Conservation (phyloP, 2,113 vertebrate genomes). For the Sylvia atricapilla region DNA sequence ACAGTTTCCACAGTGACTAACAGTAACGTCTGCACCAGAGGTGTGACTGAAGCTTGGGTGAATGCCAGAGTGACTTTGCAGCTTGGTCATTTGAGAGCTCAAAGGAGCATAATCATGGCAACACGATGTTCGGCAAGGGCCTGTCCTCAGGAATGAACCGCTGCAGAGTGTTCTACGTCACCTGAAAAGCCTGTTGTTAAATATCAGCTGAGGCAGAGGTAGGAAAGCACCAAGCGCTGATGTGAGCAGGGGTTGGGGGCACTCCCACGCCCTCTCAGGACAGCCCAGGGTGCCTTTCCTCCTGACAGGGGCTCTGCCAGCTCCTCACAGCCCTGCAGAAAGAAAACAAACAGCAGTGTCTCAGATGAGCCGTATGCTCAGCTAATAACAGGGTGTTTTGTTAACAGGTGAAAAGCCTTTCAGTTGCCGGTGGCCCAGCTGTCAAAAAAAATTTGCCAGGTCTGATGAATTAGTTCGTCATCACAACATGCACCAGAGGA, state of each 20-base stretch:
- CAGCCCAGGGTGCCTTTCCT: background rate
- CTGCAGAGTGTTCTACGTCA: background rate
- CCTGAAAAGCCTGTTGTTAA: background rate
- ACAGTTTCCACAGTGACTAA: background rate
- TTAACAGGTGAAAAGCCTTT: constrained; percentile 98
- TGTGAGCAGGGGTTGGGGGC: background rate
- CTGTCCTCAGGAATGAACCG: background rate
- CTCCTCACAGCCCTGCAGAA: background rate
- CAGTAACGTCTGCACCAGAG: background rate
- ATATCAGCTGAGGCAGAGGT: background rate
- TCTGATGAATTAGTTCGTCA: constrained; percentile 98
- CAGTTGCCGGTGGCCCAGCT: constrained; percentile 96
- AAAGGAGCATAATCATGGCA: background rate
- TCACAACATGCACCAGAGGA: constrained; percentile 99
- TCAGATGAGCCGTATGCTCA: background rate
- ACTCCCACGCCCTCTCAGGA: background rate
- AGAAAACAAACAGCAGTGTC: background rate
- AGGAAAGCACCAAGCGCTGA: background rate
- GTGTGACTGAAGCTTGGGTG: background rate
- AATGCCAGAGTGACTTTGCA: background rate
- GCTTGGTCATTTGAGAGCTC: background rate
- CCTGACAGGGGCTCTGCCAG: background rate
- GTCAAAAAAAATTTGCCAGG: constrained; percentile 98
- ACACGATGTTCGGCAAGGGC: background rate
- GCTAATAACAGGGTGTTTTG: constrained; percentile 67